Evolutionary conservation across 2,113 vertebrate genomes (phyloP).

Genomic region (Corynorhinus townsendii): DNA sequence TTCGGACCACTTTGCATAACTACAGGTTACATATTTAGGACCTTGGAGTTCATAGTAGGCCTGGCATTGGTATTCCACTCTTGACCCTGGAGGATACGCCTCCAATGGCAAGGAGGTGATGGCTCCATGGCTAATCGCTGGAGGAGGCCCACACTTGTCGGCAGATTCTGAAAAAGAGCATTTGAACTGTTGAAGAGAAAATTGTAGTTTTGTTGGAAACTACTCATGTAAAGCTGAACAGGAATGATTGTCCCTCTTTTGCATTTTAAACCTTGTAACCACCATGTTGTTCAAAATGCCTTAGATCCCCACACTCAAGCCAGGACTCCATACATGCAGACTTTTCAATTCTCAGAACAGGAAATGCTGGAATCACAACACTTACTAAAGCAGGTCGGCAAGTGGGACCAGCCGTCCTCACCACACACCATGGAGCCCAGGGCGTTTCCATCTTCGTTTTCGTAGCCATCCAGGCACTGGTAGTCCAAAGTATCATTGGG

Average conservation of each 20-base stretch:
- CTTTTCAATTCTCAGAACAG: neutral
- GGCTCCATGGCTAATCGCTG: neutral
- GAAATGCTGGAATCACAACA: neutral
- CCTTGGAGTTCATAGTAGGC: neutral
- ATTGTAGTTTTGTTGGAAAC: neutral
- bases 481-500: constrained; percentile 70
- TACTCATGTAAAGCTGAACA: too few relatives aligned
- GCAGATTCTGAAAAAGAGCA: neutral
- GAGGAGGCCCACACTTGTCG: neutral
- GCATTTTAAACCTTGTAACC: neutral
- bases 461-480: constrained; percentile 69
- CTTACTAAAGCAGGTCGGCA: constrained; percentile 69
- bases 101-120: neutral
- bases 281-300: neutral
- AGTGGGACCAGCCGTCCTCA: constrained; percentile 67
- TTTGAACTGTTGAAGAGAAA: too few relatives aligned
- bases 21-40: neutral
- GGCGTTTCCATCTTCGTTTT: constrained; percentile 29
- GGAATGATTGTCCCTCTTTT: neutral
- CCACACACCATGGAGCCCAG: constrained; percentile 53
- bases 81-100: neutral
- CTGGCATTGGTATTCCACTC: neutral
- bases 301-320: neutral
- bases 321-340: neutral
- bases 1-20: neutral